Conservation (phyloP, 2,113 vertebrate species). For the Sinocyclocheilus rhinocerous region DNA sequence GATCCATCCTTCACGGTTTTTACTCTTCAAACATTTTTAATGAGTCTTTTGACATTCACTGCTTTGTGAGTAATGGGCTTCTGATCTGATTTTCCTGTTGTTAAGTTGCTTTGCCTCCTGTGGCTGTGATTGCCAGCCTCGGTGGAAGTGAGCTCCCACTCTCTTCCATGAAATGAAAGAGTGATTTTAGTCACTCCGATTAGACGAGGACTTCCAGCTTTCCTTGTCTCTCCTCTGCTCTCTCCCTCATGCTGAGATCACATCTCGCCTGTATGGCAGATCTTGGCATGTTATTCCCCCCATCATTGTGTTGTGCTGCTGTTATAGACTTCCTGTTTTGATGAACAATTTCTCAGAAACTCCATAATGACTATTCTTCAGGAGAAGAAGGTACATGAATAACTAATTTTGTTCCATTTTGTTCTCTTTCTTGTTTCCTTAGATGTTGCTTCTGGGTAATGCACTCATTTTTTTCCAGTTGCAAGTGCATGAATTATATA, state of each 20-base stretch:
- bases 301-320: not conserved
- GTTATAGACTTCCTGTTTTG: not conserved
- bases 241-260: not conserved
- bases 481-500: not conserved
- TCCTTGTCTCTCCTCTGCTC: not conserved
- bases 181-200: conserved; percentile 18
- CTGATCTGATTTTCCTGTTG: not conserved
- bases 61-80: not conserved
- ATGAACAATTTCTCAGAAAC: not conserved
- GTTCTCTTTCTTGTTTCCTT: no score
- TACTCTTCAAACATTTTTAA: not conserved
- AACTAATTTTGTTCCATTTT: not conserved
- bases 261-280: conserved; percentile 3
- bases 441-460: no score
- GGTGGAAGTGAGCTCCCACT: not conserved
- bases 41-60: not conserved
- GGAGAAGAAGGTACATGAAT: not conserved
- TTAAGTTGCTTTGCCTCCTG: not conserved
- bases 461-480: no score
- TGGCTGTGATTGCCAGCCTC: not conserved
- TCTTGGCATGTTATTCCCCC: not conserved
- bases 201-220: not conserved
- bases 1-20: not conserved
- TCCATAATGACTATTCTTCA: not conserved
- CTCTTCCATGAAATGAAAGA: not conserved